Evolutionary conservation across 2,888 invertebrate species (phyloP).

Genomic region (Eupelmus urozonus): DNA sequence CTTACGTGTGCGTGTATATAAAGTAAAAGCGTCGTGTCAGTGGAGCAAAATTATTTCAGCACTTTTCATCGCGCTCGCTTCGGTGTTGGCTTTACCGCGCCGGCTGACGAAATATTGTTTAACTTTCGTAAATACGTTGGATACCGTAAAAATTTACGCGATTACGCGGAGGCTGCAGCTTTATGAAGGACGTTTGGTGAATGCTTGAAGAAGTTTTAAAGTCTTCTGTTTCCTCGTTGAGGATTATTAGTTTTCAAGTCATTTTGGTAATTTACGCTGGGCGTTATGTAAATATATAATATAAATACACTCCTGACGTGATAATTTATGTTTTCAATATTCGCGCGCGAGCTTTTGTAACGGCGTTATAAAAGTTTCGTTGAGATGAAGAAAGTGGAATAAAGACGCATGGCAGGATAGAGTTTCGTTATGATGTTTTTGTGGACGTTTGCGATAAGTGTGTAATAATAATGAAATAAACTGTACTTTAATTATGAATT

Average conservation of each 20-base stretch:
- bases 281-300: slow-evolving; percentile 4
- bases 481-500: too few species aligned
- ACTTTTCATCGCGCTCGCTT: slow-evolving; percentile 12
- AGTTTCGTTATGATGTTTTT: slow-evolving; percentile 3
- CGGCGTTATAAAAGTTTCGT: background rate
- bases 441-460: background rate
- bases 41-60: slow-evolving; percentile 44
- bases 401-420: background rate
- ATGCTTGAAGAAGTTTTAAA: background rate
- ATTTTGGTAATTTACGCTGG: slow-evolving; percentile 22
- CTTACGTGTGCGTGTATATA: slow-evolving; percentile 25
- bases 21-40: slow-evolving; percentile 42
- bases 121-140: slow-evolving; percentile 42
- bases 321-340: slow-evolving; percentile 45
- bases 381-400: background rate
- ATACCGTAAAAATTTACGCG: slow-evolving; percentile 46
- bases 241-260: slow-evolving; percentile 38
- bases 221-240: background rate
- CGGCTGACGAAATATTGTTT: slow-evolving; percentile 39
- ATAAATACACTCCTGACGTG: background rate
- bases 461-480: too few species aligned
- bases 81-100: background rate
- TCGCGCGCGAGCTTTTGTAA: slow-evolving; percentile 23
- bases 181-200: background rate
- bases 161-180: slow-evolving; percentile 18